phyloP scores from a whole-genome alignment of 2,888 invertebrate genomes.

The Ochropacha duplaris region DNA sequence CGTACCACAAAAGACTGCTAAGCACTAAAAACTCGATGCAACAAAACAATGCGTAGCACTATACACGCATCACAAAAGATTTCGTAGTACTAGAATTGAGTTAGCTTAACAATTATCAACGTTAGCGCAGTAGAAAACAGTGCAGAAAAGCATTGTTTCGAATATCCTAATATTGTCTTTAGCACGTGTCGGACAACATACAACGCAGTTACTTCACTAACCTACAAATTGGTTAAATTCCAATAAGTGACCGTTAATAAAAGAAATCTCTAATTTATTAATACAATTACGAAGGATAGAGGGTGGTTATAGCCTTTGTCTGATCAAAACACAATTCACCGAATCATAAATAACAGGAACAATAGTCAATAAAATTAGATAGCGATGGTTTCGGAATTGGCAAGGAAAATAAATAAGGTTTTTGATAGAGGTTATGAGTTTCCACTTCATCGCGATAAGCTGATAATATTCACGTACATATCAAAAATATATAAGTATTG shows the following conservation, averaged over 20 bases:
- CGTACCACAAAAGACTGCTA: too few species aligned
- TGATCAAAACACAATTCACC: constrained; percentile 72
- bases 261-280: constrained; percentile 74
- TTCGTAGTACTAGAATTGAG: too few species aligned
- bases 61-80: too few species aligned
- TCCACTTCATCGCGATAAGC: constrained; percentile 47
- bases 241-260: constrained; percentile 43
- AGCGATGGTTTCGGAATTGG: constrained; percentile 60
- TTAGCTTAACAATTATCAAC: too few species aligned
- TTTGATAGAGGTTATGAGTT: constrained; percentile 47
- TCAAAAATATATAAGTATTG: constrained; percentile 21
- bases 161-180: background rate
- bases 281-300: constrained; percentile 67
- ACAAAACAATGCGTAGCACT: background rate
- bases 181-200: too few species aligned
- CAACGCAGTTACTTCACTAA: background rate
- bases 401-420: constrained; percentile 61
- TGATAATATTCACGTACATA: constrained; percentile 44
- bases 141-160: background rate
- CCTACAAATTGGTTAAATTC: constrained; percentile 19
- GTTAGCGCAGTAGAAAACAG: too few species aligned
- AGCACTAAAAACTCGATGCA: too few species aligned
- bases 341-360: constrained; percentile 77
- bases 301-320: constrained; percentile 61
- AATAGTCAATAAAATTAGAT: constrained; percentile 78